Evolutionary conservation across 1,140 invertebrate genomes (phyloP), one percentile per base, ranked within the genome.

Genomic region (Eriosoma lanigerum): DNA sequence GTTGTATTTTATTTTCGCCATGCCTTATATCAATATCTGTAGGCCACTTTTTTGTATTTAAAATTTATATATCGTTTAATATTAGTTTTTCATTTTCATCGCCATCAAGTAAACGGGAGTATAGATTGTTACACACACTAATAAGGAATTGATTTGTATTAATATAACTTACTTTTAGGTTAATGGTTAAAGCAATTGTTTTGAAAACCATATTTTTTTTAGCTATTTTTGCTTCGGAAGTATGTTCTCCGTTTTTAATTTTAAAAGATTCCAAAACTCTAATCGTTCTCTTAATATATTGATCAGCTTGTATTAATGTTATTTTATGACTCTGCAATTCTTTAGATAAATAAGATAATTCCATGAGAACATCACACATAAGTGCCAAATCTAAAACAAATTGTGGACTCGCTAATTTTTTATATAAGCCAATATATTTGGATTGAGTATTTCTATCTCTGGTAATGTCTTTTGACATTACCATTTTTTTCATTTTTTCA

Each of bases 71-170:
- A 21, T 32, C 29, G 13, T 19, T 17, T 64, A 64, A 17, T 21
- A 64, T 64, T 21, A 19, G 17, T 19, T 26, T 12, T 13, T 64
- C 32, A 32, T 64, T 26, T 19, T 64, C 8, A 38, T 64, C 19
- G 19, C 5, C 5, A 17, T 64, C 60, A 8, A 64, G 60, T 64
- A 64, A 64, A 64, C 60, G 29, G 6, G 29, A 17, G 17, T 19
- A 13, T 15, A 64, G 60, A 38, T 64, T 64, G 32, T 64, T 64
- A 38, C 60, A 64, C 17, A 64, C 15, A 32, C 60, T 64, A 17
- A 3, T 64, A 19, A 64, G 32, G 32, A 64, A 64, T 64, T 64
- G 60, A 64, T 64, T 32, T 64, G 32, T 26, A 19, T 64, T 64
- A 12, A 60, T 60, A n/a, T 56, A 4, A 24, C 12, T 56, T 56